Conservation (phyloP, 2,888 invertebrate genomes). For the Lomographa bimaculata region DNA sequence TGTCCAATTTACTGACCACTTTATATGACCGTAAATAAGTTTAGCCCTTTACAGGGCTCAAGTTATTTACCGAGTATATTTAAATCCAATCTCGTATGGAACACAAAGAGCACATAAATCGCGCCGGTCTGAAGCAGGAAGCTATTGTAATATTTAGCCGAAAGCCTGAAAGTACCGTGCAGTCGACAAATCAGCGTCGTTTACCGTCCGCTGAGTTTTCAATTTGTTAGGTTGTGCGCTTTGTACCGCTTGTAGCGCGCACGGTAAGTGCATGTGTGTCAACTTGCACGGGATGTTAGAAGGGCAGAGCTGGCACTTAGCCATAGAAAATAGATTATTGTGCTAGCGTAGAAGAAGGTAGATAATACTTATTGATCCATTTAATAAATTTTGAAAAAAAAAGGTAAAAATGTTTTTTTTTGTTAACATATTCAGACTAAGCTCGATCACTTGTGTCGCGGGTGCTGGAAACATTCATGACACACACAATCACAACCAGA, state of each 20-base stretch:
- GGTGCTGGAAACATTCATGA: no score
- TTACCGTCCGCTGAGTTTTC: constrained; percentile 74
- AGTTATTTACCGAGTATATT: no score
- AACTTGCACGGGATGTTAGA: constrained; percentile 5
- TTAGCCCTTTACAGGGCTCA: no score
- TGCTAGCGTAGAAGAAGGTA: neutral
- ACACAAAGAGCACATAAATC: constrained; percentile 23
- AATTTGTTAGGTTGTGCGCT: constrained; percentile 67
- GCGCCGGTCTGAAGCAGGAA: constrained; percentile 10
- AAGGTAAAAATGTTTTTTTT: no score
- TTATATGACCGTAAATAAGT: no score
- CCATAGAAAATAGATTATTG: neutral
- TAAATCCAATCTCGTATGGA: constrained; percentile 13
- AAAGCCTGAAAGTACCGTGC: constrained; percentile 32
- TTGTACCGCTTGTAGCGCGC: no score
- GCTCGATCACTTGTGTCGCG: no score
- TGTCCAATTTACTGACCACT: no score
- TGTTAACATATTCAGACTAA: no score
- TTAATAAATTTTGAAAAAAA: no score
- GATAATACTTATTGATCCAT: no score
- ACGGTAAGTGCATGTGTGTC: constrained; percentile 61
- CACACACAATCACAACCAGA: no score
- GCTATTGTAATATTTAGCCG: constrained; percentile 32
- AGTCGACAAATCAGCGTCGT: constrained; percentile 75
- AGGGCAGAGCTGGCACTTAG: constrained; percentile 18